phyloP scores from a whole-genome alignment of 2,113 vertebrate species.

The Alexandromys fortis region DNA sequence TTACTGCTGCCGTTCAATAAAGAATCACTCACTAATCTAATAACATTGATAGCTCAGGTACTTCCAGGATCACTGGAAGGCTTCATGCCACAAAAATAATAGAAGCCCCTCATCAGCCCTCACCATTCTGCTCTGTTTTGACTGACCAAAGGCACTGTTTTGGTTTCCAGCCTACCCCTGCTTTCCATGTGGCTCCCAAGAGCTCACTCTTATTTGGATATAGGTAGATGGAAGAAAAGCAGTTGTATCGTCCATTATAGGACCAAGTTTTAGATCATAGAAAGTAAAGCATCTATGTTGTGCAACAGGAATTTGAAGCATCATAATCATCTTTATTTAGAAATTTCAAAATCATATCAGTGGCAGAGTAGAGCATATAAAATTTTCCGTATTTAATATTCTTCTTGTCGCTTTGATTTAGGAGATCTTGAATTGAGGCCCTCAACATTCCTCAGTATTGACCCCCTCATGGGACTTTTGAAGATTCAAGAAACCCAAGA shows the following conservation, averaged over 20 bases:
- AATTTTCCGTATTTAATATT: background rate
- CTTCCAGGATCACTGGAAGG: background rate
- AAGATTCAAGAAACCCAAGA: conserved; percentile 92
- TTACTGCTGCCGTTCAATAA: background rate
- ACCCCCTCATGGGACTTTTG: conserved; percentile 87
- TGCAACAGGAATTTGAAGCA: background rate
- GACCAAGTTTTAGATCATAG: background rate
- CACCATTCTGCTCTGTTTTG: background rate
- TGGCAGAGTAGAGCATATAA: background rate
- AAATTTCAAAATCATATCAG: conserved; percentile 29
- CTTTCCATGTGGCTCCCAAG: background rate
- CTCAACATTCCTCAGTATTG: conserved; percentile 88
- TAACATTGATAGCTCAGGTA: background rate
- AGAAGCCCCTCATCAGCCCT: background rate
- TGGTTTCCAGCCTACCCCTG: background rate
- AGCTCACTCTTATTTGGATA: background rate
- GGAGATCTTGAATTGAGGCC: conserved; percentile 91
- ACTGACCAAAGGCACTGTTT: background rate
- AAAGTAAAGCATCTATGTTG: background rate
- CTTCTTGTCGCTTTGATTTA: conserved; percentile 76
- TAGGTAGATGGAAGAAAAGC: background rate
- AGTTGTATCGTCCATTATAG: background rate
- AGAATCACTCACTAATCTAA: background rate
- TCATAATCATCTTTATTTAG: background rate
- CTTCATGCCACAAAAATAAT: background rate